A percentile compares a stretch with the other conserved stretches of the same genome.
These are phyloP conservation scores for Steinernema scapterisci DNA, from an alignment of 2,888 invertebrate species.

Conservation along the genomic window DNA sequence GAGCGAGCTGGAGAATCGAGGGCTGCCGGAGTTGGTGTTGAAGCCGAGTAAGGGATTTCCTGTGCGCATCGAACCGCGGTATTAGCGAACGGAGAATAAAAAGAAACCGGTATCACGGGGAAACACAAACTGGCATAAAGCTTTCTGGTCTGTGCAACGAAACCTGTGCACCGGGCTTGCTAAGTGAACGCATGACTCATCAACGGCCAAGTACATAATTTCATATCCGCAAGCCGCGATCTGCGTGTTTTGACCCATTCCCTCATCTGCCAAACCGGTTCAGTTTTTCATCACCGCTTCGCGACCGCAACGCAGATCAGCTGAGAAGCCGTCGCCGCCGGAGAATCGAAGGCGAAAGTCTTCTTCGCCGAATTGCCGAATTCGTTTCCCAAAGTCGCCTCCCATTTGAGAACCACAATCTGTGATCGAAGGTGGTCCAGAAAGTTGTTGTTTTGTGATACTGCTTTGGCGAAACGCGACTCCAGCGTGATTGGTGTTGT, in stretches of 20 bases:
- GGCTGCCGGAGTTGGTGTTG: constrained; percentile 44
- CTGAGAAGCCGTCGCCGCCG: constrained; percentile 2
- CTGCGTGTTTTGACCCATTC: no score
- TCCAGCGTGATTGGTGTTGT: background rate
- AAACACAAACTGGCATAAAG: no score
- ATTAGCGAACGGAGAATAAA: background rate
- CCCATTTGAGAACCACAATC: background rate
- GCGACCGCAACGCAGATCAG: constrained; percentile 23
- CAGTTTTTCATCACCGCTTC: background rate
- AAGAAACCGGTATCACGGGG: background rate
- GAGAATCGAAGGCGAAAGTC: background rate
- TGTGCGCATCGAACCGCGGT: constrained; percentile 37
- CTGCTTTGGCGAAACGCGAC: background rate
- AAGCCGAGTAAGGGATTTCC: constrained; percentile 39
- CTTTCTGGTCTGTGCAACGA: no score
- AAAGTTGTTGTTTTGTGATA: background rate
- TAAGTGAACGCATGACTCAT: no score
- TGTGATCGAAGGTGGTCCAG: background rate
- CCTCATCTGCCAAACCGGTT: constrained; percentile 1
- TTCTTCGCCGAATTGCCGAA: constrained; percentile 12
- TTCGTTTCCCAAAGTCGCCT: background rate
- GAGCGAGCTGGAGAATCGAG: constrained; percentile 45
- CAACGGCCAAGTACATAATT: no score
- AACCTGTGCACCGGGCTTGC: no score
- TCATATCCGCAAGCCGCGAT: no score